phyloP scores from a whole-genome alignment of 2,797 vertebrate species.

The Sciurus vulgaris region DNA sequence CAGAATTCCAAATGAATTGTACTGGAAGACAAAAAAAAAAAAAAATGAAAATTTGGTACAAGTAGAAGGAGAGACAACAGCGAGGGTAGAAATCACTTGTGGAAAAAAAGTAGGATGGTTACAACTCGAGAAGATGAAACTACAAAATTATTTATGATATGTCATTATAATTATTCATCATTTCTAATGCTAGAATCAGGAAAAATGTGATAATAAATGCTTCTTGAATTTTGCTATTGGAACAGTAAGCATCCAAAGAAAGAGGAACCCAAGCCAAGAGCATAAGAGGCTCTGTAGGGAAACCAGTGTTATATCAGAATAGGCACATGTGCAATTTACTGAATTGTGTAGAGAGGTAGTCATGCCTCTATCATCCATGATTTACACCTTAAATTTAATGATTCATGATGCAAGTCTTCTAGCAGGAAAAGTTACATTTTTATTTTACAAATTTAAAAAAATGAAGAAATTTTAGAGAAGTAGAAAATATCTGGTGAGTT shows the following conservation, averaged over 20 bases:
- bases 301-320: not conserved
- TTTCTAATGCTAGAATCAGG: conserved; percentile 25
- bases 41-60: not conserved
- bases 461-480: not conserved
- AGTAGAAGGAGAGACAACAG: not conserved
- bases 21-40: not conserved
- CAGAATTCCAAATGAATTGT: conserved; percentile 15
- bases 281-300: not conserved
- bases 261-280: not conserved
- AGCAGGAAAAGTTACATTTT: not conserved
- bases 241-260: not conserved
- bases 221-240: conserved; percentile 27
- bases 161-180: not conserved
- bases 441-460: not conserved
- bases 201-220: not conserved
- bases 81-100: not conserved
- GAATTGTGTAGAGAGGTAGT: not conserved
- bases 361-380: not conserved
- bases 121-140: conserved; percentile 40
- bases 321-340: not conserved
- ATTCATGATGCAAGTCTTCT: not conserved
- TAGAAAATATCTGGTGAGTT: not conserved
- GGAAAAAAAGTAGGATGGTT: not conserved
- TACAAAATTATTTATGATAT: not conserved
- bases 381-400: not conserved